Evolutionary conservation across 2,113 vertebrate species (phyloP).

Genomic region (Sebastes schlegelii): DNA sequence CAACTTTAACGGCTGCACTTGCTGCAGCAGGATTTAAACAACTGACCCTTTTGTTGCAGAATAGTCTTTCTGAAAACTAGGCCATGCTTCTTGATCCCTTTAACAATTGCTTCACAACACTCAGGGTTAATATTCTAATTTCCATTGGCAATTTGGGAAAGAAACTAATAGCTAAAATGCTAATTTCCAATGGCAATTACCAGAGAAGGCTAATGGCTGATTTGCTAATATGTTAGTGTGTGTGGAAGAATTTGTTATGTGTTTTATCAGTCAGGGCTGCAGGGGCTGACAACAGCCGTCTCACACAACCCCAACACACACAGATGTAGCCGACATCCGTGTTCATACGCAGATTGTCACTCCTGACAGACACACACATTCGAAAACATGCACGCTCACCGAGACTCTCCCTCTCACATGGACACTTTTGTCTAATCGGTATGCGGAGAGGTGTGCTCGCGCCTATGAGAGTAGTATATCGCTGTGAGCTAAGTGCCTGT

Average conservation of each 20-base stretch:
- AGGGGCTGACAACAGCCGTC: conserved; percentile 37
- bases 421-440: conserved; percentile 65
- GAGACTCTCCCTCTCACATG: conserved; percentile 24
- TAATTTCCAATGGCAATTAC: conserved; percentile 65
- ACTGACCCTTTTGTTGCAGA: conserved; percentile 22
- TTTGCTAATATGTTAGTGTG: conserved; percentile 45
- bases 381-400: conserved; percentile 22
- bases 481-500: conserved; percentile 74
- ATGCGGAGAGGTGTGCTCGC: conserved; percentile 55
- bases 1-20: background rate
- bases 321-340: background rate
- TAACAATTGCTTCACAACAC: conserved; percentile 33
- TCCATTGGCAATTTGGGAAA: conserved; percentile 55
- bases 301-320: conserved; percentile 11
- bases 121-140: conserved; percentile 50
- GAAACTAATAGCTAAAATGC: conserved; percentile 59
- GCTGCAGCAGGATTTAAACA: conserved; percentile 6
- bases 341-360: conserved; percentile 13
- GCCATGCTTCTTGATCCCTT: conserved; percentile 11
- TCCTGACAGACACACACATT: background rate
- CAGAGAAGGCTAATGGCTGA: conserved; percentile 62
- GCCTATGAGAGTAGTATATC: conserved; percentile 71
- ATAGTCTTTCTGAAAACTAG: conserved; percentile 8
- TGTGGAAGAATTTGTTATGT: conserved; percentile 52
- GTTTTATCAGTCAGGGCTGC: conserved; percentile 57